A percentile compares a stretch with the other conserved stretches of the same genome.
Evolutionary conservation across 2,797 vertebrate species (phyloP).

Genomic region (Sebastes flavidus): DNA sequence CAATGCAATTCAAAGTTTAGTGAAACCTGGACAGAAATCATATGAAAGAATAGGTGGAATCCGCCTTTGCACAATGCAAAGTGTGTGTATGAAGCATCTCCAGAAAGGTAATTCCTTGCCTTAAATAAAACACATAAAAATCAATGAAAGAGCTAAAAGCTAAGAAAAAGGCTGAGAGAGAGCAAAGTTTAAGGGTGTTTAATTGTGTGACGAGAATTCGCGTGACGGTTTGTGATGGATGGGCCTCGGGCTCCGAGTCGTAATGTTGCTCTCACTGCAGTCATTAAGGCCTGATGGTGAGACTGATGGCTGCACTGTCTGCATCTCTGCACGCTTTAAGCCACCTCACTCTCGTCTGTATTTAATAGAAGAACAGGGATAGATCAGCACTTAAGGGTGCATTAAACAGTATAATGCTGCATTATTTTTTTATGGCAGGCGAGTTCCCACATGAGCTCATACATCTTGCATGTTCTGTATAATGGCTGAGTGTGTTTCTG

Average conservation of each 20-base stretch:
- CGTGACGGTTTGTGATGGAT: slow-evolving; percentile 28
- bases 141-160: background rate
- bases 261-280: slow-evolving; percentile 58
- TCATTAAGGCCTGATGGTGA: slow-evolving; percentile 52
- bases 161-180: background rate
- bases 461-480: slow-evolving; percentile 50
- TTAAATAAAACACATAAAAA: background rate
- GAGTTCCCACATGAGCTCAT: slow-evolving; percentile 38
- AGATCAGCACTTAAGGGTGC: slow-evolving; percentile 68
- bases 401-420: slow-evolving; percentile 61
- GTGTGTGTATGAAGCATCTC: background rate
- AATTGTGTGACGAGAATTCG: slow-evolving; percentile 2
- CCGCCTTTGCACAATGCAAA: background rate
- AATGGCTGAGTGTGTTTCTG: slow-evolving; percentile 24
- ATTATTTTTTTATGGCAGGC: slow-evolving; percentile 39
- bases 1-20: too few species aligned
- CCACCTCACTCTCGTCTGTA: slow-evolving; percentile 46
- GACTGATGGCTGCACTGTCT: slow-evolving; percentile 41
- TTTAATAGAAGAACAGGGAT: slow-evolving; percentile 58
- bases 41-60: background rate
- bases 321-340: slow-evolving; percentile 42
- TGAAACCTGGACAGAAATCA: background rate
- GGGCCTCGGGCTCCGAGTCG: slow-evolving; percentile 7
- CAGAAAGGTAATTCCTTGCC: background rate
- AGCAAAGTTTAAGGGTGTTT: background rate